phyloP scores from a whole-genome alignment of 2,888 invertebrate genomes.

The Diarsia mendica region DNA sequence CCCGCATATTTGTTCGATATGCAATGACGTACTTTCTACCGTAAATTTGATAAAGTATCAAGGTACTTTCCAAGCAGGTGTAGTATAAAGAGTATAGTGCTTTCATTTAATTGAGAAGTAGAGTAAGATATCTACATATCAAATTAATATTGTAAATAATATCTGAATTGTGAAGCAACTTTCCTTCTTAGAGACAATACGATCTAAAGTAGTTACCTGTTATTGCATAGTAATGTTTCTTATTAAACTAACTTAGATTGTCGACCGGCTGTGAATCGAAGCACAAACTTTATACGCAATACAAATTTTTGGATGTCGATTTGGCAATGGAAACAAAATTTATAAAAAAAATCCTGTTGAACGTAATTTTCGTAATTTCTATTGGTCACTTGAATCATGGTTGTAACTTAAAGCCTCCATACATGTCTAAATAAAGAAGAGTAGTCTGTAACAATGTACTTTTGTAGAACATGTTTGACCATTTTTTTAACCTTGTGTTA shows the following conservation, averaged over 20 bases:
- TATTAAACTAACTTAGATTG: conserved; percentile 44
- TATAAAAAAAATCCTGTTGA: conserved; percentile 15
- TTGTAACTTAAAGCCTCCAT: background rate
- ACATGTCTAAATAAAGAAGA: background rate
- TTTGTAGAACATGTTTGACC: conserved; percentile 10
- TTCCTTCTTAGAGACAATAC: conserved; percentile 51
- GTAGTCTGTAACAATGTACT: conserved; percentile 8
- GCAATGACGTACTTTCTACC: too few relatives aligned
- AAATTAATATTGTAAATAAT: conserved; percentile 40
- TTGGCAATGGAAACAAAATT: conserved; percentile 27
- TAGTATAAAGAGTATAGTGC: conserved; percentile 2
- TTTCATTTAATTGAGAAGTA: conserved; percentile 28
- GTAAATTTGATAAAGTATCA: too few relatives aligned
- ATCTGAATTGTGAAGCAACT: conserved; percentile 22
- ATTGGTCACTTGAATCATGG: background rate
- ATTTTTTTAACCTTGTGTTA: background rate
- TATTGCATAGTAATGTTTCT: conserved; percentile 38
- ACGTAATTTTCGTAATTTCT: conserved; percentile 19
- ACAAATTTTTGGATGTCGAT: conserved; percentile 55
- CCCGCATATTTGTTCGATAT: too few relatives aligned
- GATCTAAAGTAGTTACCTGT: conserved; percentile 37
- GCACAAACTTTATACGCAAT: conserved; percentile 69
- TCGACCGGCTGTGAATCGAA: conserved; percentile 74
- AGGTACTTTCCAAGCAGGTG: too few relatives aligned
- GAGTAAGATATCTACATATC: conserved; percentile 44